These are phyloP conservation scores for Tragelaphus eurycerus DNA, from an alignment of 2,797 vertebrate species.

Conservation along the genomic window DNA sequence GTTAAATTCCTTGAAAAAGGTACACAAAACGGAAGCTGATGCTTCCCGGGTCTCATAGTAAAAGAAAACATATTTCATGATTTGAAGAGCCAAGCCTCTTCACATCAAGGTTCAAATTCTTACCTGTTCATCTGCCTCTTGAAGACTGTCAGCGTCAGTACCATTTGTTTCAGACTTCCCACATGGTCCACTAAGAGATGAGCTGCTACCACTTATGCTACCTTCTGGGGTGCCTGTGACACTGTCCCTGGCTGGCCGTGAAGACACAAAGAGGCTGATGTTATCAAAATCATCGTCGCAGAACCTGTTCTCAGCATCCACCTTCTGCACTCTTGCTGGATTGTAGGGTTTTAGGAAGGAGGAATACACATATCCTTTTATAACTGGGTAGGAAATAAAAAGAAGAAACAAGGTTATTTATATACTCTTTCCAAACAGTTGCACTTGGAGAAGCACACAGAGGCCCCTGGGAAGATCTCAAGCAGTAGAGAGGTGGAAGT, in stretches of 20 bases:
- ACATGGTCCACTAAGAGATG: slow-evolving; percentile 84
- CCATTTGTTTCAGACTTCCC: slow-evolving; percentile 82
- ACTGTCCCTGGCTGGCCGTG: slow-evolving; percentile 82
- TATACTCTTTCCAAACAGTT: neutral
- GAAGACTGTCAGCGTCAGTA: slow-evolving; percentile 63
- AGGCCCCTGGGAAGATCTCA: neutral
- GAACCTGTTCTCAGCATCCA: slow-evolving; percentile 72
- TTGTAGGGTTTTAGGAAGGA: slow-evolving; percentile 96
- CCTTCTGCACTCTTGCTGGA: slow-evolving; percentile 85
- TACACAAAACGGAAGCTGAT: neutral
- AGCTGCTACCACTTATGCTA: slow-evolving; percentile 83
- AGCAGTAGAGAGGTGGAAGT: neutral
- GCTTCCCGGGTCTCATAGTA: neutral
- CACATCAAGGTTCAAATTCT: neutral
- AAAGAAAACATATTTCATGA: neutral
- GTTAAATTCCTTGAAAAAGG: neutral
- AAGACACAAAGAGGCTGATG: slow-evolving; percentile 94
- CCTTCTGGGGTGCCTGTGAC: slow-evolving; percentile 83
- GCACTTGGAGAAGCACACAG: neutral
- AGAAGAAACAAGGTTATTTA: slow-evolving; percentile 36
- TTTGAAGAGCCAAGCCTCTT: slow-evolving; percentile 13
- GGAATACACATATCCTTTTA: slow-evolving; percentile 94
- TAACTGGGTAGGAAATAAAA: slow-evolving; percentile 72
- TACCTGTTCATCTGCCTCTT: slow-evolving; percentile 83
- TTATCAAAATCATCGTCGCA: slow-evolving; percentile 94